Conservation (phyloP, 2,113 vertebrate genomes). For the Coregonus clupeaformis region DNA sequence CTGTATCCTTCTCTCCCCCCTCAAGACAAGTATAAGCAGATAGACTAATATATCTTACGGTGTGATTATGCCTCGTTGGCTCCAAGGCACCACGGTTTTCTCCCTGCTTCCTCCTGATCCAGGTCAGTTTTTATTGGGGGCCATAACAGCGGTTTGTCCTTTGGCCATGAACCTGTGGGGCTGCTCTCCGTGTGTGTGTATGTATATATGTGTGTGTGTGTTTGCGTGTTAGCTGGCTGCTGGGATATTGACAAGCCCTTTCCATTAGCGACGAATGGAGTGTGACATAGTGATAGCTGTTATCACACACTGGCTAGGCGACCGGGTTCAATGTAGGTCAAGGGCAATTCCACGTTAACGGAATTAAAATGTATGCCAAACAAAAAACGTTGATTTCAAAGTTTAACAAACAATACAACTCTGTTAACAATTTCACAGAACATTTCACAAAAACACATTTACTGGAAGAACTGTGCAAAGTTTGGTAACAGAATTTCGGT, state of each 20-base stretch:
- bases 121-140: slow-evolving; percentile 2
- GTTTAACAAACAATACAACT: too few relatives aligned
- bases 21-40: slow-evolving; percentile 26
- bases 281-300: slow-evolving; percentile 42
- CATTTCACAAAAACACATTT: too few relatives aligned
- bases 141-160: slow-evolving; percentile 20
- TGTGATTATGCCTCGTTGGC: slow-evolving; percentile 12
- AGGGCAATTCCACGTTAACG: too few relatives aligned
- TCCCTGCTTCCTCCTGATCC: slow-evolving; percentile 10
- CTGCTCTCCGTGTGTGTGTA: too few relatives aligned
- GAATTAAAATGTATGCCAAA: too few relatives aligned
- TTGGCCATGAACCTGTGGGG: slow-evolving; percentile 3
- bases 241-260: slow-evolving; percentile 38
- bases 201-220: not conserved
- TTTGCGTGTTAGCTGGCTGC: slow-evolving; percentile 34
- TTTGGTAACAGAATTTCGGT: too few relatives aligned
- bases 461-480: too few relatives aligned
- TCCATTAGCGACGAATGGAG: slow-evolving; percentile 17
- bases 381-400: too few relatives aligned
- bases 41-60: slow-evolving; percentile 18
- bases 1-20: slow-evolving; percentile 25
- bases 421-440: too few relatives aligned
- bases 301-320: slow-evolving; percentile 24
- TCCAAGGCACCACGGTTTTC: slow-evolving; percentile 1
- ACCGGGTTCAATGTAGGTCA: slow-evolving; percentile 35